Base-by-base conservation (phyloP, 1,140 invertebrate genomes). In the Diorhabda carinulata region DNA sequence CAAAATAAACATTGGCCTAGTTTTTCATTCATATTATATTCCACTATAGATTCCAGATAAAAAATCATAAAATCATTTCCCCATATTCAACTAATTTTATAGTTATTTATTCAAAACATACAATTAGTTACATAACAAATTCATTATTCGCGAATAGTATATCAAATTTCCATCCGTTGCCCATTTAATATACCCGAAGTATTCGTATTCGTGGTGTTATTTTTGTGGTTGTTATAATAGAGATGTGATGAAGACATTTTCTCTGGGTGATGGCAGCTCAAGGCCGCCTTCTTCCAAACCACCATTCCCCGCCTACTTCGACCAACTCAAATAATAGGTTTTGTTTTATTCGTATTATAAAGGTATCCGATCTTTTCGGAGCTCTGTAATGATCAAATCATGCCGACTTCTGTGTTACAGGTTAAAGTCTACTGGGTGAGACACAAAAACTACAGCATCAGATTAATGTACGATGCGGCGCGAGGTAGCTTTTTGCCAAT, bases 301-400 rank as follows among this genome's bases (percentile, higher is more conserved):
- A 41, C 59, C 59, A 8, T 43, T 45, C 64, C 52, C 47, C 52
- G 64, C 40, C 56, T 56, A 43, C 52, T 56, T 25, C 64, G 40
- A 43, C 40, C 64, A 65, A 62, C 64, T 56, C 47, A 65, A 65
- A 65, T 65, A 65, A 65, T 65, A 65, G 64, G 64, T 65, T 65
- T 65, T 43, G 64, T 65, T 65, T 57, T 57, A 43, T 65, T 57
- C 64, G 61, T n/a, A 63, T 47, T 42, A 45, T 40, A 61, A 40
- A 40, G 42, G 25, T 57, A 57, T 42, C 64, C 64, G 56, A 57
- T 57, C 64, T 57, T 62, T 62, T 62, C 41, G 61, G 61, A 62
- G 43, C 10, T 65, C 64, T 65, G 8, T 65, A 65, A 65, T 65
- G 64, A 65, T 43, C 42, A 25, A 41, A 57, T 41, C 64, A 62